Percentiles rank a stretch among this genome's conserved stretches.
These are phyloP conservation scores for Athalia cordata DNA, from an alignment of 2,888 invertebrate species.

Conservation along the genomic window DNA sequence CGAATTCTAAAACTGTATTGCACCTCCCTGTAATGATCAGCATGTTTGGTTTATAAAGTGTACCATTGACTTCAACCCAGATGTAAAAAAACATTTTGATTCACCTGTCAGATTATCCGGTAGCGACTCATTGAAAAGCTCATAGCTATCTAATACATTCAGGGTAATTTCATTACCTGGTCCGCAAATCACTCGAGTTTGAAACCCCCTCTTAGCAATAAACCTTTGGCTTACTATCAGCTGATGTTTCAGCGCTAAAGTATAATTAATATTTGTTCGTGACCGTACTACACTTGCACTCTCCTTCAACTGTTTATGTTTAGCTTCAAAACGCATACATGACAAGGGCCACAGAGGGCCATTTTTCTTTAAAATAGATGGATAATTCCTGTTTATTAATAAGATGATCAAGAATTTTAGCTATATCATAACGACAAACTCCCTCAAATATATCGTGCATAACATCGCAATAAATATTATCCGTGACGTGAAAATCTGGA, in stretches of 20 bases:
- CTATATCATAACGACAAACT: no score
- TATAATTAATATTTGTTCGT: conserved; percentile 15
- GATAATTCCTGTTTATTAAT: not conserved
- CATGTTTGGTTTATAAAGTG: not conserved
- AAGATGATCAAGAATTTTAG: no score
- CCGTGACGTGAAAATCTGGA: conserved; percentile 4
- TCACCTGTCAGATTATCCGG: not conserved
- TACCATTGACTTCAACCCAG: not conserved
- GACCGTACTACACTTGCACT: conserved; percentile 30
- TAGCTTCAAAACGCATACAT: conserved; percentile 24
- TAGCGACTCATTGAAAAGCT: not conserved
- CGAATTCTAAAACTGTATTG: not conserved
- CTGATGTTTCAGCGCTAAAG: conserved; percentile 31
- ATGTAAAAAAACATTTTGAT: no score
- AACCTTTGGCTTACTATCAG: conserved; percentile 17
- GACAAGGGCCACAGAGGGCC: conserved; percentile 36
- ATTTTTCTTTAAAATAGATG: conserved; percentile 26
- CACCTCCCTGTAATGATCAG: not conserved
- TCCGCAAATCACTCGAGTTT: conserved; percentile 2
- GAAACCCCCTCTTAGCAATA: conserved; percentile 9
- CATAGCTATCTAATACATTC: not conserved
- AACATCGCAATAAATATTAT: conserved; percentile 32
- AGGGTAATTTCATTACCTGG: not conserved
- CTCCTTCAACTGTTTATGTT: conserved; percentile 21
- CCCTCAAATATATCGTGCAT: no score